Conservation (phyloP, 2,797 vertebrate species). For the Phyllotis vaccarum region DNA sequence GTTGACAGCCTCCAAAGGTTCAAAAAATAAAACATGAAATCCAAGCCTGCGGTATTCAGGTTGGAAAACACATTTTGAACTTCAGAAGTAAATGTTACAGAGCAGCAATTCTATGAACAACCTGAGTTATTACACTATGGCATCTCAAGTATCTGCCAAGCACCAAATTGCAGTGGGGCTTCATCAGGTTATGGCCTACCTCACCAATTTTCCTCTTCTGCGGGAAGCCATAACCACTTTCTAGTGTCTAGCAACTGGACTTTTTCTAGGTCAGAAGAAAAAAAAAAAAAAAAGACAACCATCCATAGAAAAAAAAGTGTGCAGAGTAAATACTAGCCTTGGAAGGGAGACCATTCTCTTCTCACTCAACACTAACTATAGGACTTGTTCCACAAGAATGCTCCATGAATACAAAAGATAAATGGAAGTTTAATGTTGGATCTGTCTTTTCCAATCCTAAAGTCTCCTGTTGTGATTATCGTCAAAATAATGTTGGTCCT, state of each 20-base stretch:
- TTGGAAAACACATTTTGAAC: neutral
- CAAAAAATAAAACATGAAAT: constrained; percentile 10
- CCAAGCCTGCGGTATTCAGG: neutral
- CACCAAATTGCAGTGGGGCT: neutral
- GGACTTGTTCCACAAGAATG: neutral
- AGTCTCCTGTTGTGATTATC: neutral
- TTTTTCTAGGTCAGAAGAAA: neutral
- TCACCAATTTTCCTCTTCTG: neutral
- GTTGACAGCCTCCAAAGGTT: neutral
- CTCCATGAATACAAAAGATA: neutral
- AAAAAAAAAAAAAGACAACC: neutral
- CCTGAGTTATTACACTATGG: neutral
- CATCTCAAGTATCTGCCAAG: neutral
- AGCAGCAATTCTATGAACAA: neutral
- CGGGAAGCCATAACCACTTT: neutral
- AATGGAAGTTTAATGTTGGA: neutral
- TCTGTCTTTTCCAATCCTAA: neutral
- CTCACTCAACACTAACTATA: neutral
- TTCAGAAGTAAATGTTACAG: neutral
- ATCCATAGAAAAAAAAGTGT: neutral
- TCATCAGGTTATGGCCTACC: neutral
- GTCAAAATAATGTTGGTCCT: neutral
- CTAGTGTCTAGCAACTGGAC: neutral
- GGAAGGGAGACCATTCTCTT: neutral
- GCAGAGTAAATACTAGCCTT: neutral